Percentiles rank a stretch among this genome's conserved stretches.
Evolutionary conservation across 2,113 vertebrate species (phyloP).

Genomic region (Corythoichthys haematopterus): DNA sequence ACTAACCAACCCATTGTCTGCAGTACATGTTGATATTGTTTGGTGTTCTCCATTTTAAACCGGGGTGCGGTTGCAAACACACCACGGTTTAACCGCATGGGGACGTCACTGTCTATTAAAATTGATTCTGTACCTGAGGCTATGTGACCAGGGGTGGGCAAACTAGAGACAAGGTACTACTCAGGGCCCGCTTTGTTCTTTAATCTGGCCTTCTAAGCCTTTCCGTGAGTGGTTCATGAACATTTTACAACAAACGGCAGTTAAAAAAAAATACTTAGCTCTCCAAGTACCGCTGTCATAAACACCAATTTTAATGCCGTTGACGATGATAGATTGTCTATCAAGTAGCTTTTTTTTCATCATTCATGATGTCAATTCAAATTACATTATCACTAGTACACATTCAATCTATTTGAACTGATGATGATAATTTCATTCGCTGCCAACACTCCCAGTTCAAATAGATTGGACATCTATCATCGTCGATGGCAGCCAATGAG

Average conservation of each 20-base stretch:
- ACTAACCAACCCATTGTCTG: constrained; percentile 70
- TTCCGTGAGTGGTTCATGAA: neutral
- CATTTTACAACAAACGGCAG: neutral
- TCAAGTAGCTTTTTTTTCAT: too few species aligned
- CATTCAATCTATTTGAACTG: too few species aligned
- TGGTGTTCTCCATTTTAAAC: constrained; percentile 60
- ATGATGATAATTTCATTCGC: too few species aligned
- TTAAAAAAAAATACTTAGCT: neutral
- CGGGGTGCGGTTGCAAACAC: constrained; percentile 39
- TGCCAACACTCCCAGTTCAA: too few species aligned
- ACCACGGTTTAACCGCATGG: constrained; percentile 67
- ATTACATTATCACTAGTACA: too few species aligned
- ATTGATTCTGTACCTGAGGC: neutral
- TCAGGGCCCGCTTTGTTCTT: neutral
- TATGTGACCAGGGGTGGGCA: neutral
- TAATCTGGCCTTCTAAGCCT: neutral
- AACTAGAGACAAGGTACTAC: neutral
- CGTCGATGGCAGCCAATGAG: too few species aligned
- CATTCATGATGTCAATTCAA: too few species aligned
- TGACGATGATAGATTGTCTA: too few species aligned
- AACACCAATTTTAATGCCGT: neutral
- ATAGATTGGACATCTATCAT: too few species aligned
- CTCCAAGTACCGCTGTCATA: neutral
- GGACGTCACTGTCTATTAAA: constrained; percentile 54
- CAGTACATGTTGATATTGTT: constrained; percentile 55